phyloP scores from a whole-genome alignment of 2,113 vertebrate genomes.

The Glareola pratincola region DNA sequence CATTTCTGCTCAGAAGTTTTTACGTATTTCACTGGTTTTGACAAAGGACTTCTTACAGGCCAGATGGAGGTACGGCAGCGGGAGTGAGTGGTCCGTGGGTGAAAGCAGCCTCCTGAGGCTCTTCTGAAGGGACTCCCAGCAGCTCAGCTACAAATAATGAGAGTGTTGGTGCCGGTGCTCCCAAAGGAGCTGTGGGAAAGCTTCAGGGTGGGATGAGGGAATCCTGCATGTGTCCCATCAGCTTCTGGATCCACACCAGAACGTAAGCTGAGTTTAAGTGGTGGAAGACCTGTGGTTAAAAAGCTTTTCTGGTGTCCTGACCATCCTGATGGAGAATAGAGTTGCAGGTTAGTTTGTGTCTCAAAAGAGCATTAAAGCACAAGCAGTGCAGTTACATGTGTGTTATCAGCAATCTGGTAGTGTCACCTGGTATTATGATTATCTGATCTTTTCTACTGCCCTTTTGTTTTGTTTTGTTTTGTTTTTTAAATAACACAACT shows the following conservation, averaged over 20 bases:
- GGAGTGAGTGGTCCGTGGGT: background rate
- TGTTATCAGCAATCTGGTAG: background rate
- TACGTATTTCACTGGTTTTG: background rate
- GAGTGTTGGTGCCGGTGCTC: background rate
- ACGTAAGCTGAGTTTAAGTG: background rate
- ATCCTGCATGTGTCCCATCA: background rate
- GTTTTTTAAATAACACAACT: background rate
- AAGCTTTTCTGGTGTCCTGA: background rate
- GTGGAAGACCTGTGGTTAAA: background rate
- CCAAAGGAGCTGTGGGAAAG: background rate
- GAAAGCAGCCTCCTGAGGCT: background rate
- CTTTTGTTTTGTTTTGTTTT: background rate
- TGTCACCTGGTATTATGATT: background rate
- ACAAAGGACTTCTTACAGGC: background rate
- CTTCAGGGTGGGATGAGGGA: background rate
- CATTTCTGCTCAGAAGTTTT: background rate
- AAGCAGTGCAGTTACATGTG: background rate
- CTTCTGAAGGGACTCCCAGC: background rate
- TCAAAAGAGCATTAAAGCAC: background rate
- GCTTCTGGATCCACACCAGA: background rate
- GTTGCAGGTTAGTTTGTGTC: background rate
- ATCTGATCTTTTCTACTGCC: background rate
- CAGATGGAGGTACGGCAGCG: rapidly evolving
- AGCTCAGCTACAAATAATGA: background rate
- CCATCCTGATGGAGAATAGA: background rate